phyloP scores from a whole-genome alignment of 2,797 vertebrate species.

The Ctenosaura bakeri region DNA sequence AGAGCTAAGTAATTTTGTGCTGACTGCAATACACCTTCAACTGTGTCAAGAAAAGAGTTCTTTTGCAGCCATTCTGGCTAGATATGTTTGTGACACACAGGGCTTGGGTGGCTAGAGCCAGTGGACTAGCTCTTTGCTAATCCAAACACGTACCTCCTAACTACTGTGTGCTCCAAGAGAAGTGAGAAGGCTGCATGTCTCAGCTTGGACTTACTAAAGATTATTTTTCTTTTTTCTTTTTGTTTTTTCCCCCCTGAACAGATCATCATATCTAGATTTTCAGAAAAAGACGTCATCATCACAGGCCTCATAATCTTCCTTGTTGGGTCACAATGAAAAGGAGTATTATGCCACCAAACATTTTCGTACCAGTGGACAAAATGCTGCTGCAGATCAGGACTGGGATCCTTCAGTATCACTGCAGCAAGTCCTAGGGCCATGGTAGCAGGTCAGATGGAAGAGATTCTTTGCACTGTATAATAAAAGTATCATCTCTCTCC shows the following conservation, averaged over 20 bases:
- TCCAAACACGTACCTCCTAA: neutral
- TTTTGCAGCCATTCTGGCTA: neutral
- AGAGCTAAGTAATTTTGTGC: neutral
- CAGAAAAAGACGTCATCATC: conserved; percentile 35
- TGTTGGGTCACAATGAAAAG: neutral
- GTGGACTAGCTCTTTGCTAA: neutral
- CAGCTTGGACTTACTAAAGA: neutral
- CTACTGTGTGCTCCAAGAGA: neutral
- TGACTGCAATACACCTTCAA: neutral
- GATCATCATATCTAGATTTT: conserved; percentile 35
- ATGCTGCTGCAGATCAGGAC: neutral
- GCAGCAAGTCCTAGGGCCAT: neutral
- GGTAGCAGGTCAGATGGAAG: neutral
- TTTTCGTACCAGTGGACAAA: neutral
- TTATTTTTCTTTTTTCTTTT: neutral
- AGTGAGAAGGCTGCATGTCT: too few species aligned
- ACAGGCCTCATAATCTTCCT: neutral
- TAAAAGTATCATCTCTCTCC: neutral
- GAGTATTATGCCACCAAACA: neutral
- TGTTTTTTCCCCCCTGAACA: conserved; percentile 27
- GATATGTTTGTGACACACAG: neutral
- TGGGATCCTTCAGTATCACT: too few species aligned
- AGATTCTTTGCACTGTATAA: neutral
- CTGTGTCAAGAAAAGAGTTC: neutral
- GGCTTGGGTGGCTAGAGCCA: neutral